These are phyloP conservation scores for Myathropa florea DNA, from an alignment of 2,888 invertebrate species.

Conservation along the genomic window DNA sequence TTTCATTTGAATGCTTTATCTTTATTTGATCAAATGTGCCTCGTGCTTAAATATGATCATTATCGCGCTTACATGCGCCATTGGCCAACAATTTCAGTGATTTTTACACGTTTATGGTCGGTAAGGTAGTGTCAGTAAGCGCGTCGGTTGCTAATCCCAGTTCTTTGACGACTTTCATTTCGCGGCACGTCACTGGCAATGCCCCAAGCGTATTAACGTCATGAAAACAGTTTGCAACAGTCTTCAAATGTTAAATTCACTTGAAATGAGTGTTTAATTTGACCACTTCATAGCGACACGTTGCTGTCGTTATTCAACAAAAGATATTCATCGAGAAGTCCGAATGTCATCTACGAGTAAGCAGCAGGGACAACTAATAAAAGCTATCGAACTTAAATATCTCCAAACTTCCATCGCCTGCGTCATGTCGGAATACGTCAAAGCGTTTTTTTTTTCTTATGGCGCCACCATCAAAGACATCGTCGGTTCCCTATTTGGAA, in stretches of 20 bases:
- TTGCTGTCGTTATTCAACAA: neutral
- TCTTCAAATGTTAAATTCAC: too few species aligned
- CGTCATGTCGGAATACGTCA: neutral
- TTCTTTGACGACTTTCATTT: too few species aligned
- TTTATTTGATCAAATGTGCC: neutral
- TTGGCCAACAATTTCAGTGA: neutral
- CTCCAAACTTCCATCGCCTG: neutral
- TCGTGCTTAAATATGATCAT: neutral
- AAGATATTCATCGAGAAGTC: neutral
- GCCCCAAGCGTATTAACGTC: too few species aligned
- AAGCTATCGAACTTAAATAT: neutral
- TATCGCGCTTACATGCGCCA: neutral
- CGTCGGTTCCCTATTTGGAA: neutral
- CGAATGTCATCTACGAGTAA: neutral
- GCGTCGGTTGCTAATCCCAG: too few species aligned
- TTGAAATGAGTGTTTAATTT: too few species aligned
- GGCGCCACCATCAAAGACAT: neutral
- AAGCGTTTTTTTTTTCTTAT: neutral
- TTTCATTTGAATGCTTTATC: neutral
- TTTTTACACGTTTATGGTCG: too few species aligned
- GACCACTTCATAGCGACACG: neutral
- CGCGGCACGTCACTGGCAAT: neutral
- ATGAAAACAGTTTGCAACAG: too few species aligned
- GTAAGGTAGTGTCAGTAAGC: too few species aligned
- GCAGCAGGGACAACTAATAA: neutral